These are phyloP conservation scores for Orthosia gothica DNA, from an alignment of 2,888 invertebrate species.

Conservation along the genomic window DNA sequence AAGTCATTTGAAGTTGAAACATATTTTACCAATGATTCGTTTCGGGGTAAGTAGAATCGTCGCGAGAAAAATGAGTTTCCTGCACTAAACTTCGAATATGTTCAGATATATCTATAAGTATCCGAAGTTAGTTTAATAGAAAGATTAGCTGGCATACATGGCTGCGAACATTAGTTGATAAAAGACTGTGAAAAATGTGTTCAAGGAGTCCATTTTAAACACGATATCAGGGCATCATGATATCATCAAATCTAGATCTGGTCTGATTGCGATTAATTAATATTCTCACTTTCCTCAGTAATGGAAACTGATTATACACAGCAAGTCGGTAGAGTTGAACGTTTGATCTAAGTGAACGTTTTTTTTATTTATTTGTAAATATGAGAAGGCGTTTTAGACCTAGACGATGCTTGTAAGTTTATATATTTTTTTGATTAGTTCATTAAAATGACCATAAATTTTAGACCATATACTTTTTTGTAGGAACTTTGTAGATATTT, in stretches of 20 bases:
- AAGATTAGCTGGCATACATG: background rate
- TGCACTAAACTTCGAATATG: background rate
- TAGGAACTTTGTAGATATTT: slow-evolving; percentile 7
- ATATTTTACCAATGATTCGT: background rate
- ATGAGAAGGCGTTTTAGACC: slow-evolving; percentile 13
- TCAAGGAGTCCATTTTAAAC: slow-evolving; percentile 23
- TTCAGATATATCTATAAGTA: background rate
- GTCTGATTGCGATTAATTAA: slow-evolving; percentile 39
- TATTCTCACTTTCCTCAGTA: slow-evolving; percentile 27
- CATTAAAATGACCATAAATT: background rate
- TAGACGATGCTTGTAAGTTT: slow-evolving; percentile 15
- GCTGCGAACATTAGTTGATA: background rate
- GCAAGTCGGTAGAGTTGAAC: slow-evolving; percentile 13
- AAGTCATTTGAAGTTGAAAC: background rate
- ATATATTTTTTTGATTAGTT: background rate
- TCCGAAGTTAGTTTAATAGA: background rate
- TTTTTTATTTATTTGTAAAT: slow-evolving; percentile 1
- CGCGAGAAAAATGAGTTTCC: background rate
- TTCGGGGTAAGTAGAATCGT: background rate
- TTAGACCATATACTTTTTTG: background rate
- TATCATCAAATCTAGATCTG: slow-evolving; percentile 26
- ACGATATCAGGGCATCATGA: slow-evolving; percentile 15
- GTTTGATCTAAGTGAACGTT: background rate
- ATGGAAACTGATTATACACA: background rate
- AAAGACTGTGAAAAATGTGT: background rate